Base-by-base conservation (phyloP, 1,140 invertebrate species). In the Vanessa atalanta region DNA sequence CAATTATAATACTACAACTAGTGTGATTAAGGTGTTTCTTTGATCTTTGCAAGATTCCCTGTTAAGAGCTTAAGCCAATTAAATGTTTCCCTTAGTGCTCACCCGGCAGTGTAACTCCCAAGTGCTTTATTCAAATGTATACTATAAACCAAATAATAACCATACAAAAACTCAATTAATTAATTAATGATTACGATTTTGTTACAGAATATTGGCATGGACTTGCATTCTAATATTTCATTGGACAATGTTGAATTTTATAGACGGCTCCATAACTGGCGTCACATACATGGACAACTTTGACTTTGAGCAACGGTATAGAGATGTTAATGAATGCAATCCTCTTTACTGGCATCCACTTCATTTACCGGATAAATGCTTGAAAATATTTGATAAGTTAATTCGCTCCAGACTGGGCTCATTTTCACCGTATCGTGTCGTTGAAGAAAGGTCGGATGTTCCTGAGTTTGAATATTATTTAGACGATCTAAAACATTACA, bases 261-360 rank as follows among this genome's bases (percentile, higher is more conserved):
- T 26, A 11, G 65, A 51, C 60, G 57, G 75, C 0, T 92, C 89
- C 2, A 88, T 92, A 13, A 70, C 83, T 1, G 90, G 90, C 26
- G 80, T 90, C 47, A 89, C 90, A 13, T 92, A 91, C 69, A 88
- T 80, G 82, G 90, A 91, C 57, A 16, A 91, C 65, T 90, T 88
- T 57, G 87, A 89, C 73, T 88, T 88, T 50, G 86, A 87, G 73
- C 71, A 87, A 60, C 79, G 87, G 13, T 91, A 88, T 71, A 81
- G 82, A 48, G 73, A 88, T 69, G 68, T 85, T 14, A 79, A 88
- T 61, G 86, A 91, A 77, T 92, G 90, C 65, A 83, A 92, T 57
- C 90, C 90, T 14, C 79, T 87, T 43, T 81, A 88, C 67, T 92
- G 86, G 86, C 83, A 90, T 70, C 90, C 90, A 1, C 73, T 92